These are phyloP conservation scores for Daktulosphaira vitifoliae DNA, from an alignment of 1,140 invertebrate species.

Conservation along the genomic window DNA sequence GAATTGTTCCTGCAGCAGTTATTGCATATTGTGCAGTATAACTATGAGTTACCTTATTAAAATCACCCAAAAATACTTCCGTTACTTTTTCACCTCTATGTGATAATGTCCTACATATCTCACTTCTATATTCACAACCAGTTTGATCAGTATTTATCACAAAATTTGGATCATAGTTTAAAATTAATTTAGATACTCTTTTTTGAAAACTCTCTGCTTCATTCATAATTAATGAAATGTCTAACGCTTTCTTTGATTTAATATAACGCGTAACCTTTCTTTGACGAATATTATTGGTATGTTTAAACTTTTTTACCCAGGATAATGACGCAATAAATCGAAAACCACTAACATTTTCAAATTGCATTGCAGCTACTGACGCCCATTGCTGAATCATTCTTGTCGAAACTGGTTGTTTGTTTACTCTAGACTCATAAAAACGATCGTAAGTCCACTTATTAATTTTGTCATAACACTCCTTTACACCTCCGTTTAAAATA, in stretches of 20 bases:
- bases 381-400: not conserved
- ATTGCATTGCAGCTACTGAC: not conserved
- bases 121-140: slow-evolving; percentile 30
- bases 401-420: not conserved
- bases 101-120: slow-evolving; percentile 21
- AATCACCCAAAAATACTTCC: slow-evolving; percentile 26
- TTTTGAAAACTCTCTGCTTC: too few species aligned
- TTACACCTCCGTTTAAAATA: not conserved
- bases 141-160: slow-evolving; percentile 36
- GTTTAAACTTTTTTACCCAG: not conserved
- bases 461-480: not conserved
- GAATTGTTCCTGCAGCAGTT: slow-evolving; percentile 35
- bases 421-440: not conserved
- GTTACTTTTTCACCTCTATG: slow-evolving; percentile 15
- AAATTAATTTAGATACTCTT: not conserved
- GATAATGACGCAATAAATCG: not conserved
- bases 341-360: not conserved
- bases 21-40: slow-evolving; percentile 38
- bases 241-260: slow-evolving; percentile 4
- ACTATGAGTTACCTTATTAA: slow-evolving; percentile 37
- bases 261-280: not conserved
- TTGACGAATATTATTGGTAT: not conserved
- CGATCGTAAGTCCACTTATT: not conserved
- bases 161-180: slow-evolving; percentile 16
- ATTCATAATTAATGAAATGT: slow-evolving; percentile 14